Conservation (phyloP, 2,113 vertebrate species). For the Halcyon senegalensis region DNA sequence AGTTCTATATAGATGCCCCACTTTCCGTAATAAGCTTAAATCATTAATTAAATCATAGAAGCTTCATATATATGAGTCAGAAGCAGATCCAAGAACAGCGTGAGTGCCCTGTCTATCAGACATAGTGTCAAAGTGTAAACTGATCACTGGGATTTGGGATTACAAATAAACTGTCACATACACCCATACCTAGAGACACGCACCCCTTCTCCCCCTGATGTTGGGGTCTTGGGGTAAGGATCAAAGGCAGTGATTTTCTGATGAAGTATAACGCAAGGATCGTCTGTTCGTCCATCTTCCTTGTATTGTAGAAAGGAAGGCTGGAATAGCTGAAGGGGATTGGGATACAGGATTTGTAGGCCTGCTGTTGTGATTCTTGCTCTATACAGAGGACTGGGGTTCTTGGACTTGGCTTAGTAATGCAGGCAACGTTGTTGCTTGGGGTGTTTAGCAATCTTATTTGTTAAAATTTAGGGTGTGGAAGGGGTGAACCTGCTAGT, state of each 20-base stretch:
- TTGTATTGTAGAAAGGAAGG: background rate
- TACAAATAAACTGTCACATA: background rate
- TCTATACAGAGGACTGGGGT: accelerated
- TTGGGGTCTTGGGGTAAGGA: background rate
- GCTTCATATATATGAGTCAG: background rate
- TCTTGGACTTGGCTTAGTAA: background rate
- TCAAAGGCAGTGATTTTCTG: background rate
- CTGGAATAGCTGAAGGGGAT: background rate
- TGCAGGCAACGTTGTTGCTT: background rate
- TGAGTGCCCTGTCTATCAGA: background rate
- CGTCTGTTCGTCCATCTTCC: background rate
- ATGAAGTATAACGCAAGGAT: background rate
- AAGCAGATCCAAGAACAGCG: background rate
- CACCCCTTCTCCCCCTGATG: background rate
- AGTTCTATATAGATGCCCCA: background rate
- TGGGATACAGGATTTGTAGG: background rate
- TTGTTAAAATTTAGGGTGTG: background rate
- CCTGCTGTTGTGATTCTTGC: background rate
- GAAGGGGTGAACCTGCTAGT: background rate
- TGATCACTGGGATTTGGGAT: background rate
- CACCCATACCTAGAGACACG: background rate
- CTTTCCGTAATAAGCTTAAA: background rate
- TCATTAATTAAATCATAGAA: background rate
- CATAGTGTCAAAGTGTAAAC: background rate
- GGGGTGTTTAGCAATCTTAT: background rate